Percentiles rank a stretch among this genome's conserved stretches.
Evolutionary conservation across 2,888 invertebrate species (phyloP).

Genomic region (Thera obeliscata): DNA sequence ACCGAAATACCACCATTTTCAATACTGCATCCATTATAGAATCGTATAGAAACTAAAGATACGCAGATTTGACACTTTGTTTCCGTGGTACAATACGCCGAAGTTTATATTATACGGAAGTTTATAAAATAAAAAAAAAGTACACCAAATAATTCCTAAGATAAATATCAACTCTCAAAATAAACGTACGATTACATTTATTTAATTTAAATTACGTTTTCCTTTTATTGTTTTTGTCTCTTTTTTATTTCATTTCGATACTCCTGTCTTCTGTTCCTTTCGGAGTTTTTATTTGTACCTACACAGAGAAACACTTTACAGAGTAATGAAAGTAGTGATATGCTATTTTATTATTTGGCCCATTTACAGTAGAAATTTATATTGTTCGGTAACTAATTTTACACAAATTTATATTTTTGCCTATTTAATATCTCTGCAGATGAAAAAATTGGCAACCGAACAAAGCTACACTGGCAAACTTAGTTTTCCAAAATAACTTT

Average conservation of each 20-base stretch:
- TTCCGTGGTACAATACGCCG: slow-evolving; percentile 70
- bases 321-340: slow-evolving; percentile 67
- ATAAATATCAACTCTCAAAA: slow-evolving; percentile 41
- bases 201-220: slow-evolving; percentile 51
- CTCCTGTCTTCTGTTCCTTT: slow-evolving; percentile 78
- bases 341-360: slow-evolving; percentile 78
- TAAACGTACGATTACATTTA: slow-evolving; percentile 59
- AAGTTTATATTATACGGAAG: slow-evolving; percentile 53
- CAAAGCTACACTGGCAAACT: slow-evolving; percentile 63
- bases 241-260: slow-evolving; percentile 62
- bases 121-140: slow-evolving; percentile 45
- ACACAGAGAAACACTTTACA: slow-evolving; percentile 85
- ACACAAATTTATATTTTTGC: slow-evolving; percentile 17
- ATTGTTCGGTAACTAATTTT: slow-evolving; percentile 77
- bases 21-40: slow-evolving; percentile 75
- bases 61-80: slow-evolving; percentile 66
- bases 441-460: slow-evolving; percentile 70
- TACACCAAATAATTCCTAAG: slow-evolving; percentile 44
- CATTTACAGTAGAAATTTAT: slow-evolving; percentile 68
- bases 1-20: slow-evolving; percentile 71
- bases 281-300: slow-evolving; percentile 70
- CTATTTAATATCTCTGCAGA: slow-evolving; percentile 7
- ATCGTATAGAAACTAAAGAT: slow-evolving; percentile 65
- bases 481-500: slow-evolving; percentile 63
- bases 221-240: slow-evolving; percentile 56